Conservation (phyloP, 2,113 vertebrate genomes). For the Eupsittula cactorum region DNA sequence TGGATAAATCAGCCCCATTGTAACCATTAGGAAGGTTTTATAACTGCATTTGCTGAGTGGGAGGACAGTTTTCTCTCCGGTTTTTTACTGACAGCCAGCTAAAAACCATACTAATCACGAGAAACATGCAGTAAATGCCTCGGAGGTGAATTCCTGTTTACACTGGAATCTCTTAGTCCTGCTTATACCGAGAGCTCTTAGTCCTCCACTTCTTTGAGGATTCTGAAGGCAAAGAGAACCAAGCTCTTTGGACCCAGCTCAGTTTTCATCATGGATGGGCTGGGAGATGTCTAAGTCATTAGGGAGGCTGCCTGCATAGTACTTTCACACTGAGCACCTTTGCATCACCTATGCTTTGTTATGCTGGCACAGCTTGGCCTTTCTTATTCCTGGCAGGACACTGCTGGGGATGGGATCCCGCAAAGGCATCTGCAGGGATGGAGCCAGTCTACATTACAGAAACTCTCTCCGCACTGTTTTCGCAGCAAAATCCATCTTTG, state of each 20-base stretch:
- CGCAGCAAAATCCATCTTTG: not conserved
- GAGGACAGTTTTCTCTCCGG: constrained; percentile 22
- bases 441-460: not conserved
- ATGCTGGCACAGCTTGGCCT: not conserved
- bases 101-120: constrained; percentile 9
- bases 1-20: constrained; percentile 41
- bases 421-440: not conserved
- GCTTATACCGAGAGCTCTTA: not conserved
- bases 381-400: not conserved
- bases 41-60: constrained; percentile 47
- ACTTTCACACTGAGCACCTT: not conserved
- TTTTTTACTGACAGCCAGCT: constrained; percentile 28
- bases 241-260: not conserved
- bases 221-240: not conserved
- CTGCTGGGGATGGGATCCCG: not conserved
- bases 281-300: not conserved
- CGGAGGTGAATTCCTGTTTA: not conserved
- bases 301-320: not conserved
- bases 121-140: not conserved
- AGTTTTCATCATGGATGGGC: not conserved
- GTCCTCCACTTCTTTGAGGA: not conserved
- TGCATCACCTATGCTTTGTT: not conserved
- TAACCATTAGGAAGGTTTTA: constrained; percentile 41
- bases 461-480: not conserved
- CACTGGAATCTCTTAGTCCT: not conserved